Base-by-base conservation (phyloP, 2,888 invertebrate genomes). In the Limnephilus marmoratus region DNA sequence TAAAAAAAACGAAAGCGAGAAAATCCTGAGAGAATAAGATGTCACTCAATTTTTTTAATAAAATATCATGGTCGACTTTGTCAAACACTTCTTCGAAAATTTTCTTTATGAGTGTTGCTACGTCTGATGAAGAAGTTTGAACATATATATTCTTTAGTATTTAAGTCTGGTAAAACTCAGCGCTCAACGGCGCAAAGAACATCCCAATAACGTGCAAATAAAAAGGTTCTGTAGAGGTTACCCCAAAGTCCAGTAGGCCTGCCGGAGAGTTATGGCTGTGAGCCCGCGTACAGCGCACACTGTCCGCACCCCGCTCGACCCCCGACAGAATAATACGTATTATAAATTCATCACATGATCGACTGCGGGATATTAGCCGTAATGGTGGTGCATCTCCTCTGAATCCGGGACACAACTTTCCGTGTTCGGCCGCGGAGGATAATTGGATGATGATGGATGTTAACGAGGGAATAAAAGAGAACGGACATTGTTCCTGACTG, bases 381-480 rank as follows among this genome's bases (percentile, higher is more conserved):
- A 68, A 68, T 68, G 24, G 53, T 88, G 88, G 37, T 24, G 83
- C n/a, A 86, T 88, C 88, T 82, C 89, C 2, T 85, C 85, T 53
- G 81, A 85, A 85, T 80, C 91, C 91, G 41, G 68, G 81, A 92
- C 92, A 91, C 83, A 18, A 90, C 90, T 89, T 89, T 90, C 83
- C 92, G 86, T 92, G 90, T 92, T 91, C 49, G 45, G 80, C 85
- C 82, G 82, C 91, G 81, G 89, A 89, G 24, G 86, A 85, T 92
- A 91, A 92, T 91, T 91, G 91, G 92, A 87, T 85, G 91, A 91
- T 91, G 92, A 85, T 85, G 82, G 85, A 68, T 92, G 91, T 92
- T 90, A 92, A 68, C 87, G 90, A 91, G 80, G 82, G 68, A 34
- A 88, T 91, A 89, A 89, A 85, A 68, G n/a, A 90, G 37, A 90